Evolutionary conservation across 1,140 invertebrate genomes (phyloP), one percentile per base, ranked within the genome.

Genomic region (Propsilocerus akamusi): DNA sequence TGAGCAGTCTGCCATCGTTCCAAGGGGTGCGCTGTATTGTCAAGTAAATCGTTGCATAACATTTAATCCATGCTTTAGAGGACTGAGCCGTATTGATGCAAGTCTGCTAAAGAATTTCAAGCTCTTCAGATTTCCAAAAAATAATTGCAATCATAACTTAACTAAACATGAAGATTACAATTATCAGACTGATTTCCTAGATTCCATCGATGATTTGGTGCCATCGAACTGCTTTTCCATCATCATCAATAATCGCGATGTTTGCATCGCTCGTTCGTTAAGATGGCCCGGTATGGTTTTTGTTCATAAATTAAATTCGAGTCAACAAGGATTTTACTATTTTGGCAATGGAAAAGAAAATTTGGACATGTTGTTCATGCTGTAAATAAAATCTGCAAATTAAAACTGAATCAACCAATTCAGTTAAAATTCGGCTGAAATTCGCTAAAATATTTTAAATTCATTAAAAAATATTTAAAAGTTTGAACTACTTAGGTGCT

Each of bases 281-380:
- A 75, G 78, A 56, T 87, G 83, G 83, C 76, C 79, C 1, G 83
- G 84, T 46, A 75, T 82, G 67, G 72, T 71, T 6, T 82, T 78
- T 59, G 86, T 76, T 56, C 81, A 86, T 55, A 74, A 76, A 63
- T 53, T 83, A 2, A 69, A 71, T 55, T 78, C 75, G 0, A 69
- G 72, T 1, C 72, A 78, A 50, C 73, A 78, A 55, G 82, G 82
- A 3, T 83, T 73, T 58, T 58, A 82, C 4, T 86, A 86, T 55
- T 65, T 80, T 49, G 84, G 83, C 0, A 68, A 78, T 56, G 83
- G 83, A 30, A 75, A 72, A 30, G 82, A 79, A 57, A 82, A 81
- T 63, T 68, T 78, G 49, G 81, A 85, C 61, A 62, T 83, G 25
- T 76, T 79, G 24, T 85, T 84, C 62, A 77, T 84, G 71, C 60